Base-by-base conservation (phyloP, 2,113 vertebrate species). In the Pholis gunnellus region DNA sequence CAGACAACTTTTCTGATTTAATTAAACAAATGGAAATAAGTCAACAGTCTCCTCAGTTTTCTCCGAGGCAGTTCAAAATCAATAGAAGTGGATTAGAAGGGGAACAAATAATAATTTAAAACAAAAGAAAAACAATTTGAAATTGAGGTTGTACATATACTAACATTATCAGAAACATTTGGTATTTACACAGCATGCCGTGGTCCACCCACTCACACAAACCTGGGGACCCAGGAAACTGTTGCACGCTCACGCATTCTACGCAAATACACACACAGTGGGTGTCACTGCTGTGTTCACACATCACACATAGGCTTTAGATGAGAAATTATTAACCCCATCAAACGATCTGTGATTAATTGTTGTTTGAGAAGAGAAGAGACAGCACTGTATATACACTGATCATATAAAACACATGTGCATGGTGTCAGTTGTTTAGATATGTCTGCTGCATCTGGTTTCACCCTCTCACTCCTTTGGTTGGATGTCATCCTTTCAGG, bases 161-260 rank as follows among this genome's bases (percentile, higher is more conserved):
- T 83, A 81, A 13, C 46, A 22, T 81, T 79, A 84, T 81, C 54
- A 84, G 66, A 85, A 81, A 78, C 66, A 46, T 34, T 44, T 66
- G 64, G 60, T 89, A 61, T 87, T 85, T 80, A 61, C 17, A 13
- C 18, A 65, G 60, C 31, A 74, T 48, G 27, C 61, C 31, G 44
- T 36, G 38, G 17, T 80, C 75, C 71, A 83, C 73, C 84, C 67
- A 86, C 89, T 72, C 61, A 25, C 18, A 2, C 54, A 56, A 63
- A 88, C 81, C 80, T 68, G 64, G 36, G 17, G 46, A 78, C 36
- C 40, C 40, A 9, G 10, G 22, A 81, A 65, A 59, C 48, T 9
- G n/a, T 6, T 11, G 61, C 22, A 10, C 68, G 36, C 77, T 73
- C 70, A 75, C 75, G 14, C 48, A 4, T 18, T 48, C 38, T 40